Evolutionary conservation across 2,113 vertebrate genomes (phyloP), one percentile per base, ranked within the genome.

Genomic region (Poeciliopsis occidentalis): DNA sequence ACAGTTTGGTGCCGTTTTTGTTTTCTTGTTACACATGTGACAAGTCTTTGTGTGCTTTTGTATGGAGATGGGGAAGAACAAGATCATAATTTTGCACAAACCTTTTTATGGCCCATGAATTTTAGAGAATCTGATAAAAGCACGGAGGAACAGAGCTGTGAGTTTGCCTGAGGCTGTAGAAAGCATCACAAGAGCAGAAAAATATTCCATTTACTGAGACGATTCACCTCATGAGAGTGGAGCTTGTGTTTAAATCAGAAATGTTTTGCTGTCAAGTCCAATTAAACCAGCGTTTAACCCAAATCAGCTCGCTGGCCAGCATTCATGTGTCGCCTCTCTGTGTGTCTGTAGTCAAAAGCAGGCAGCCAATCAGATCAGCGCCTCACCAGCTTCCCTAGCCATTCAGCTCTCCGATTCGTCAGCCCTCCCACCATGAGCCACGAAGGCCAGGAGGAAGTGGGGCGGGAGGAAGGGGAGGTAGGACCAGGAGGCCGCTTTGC

Each of bases 341-440:
- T 89, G 73, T 91, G 82, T 85, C 84, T 87, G 30, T 89, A 92
- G 91, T 85, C 70, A 76, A 91, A 93, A 85, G 72, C 81, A 70
- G 76, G 86, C 88, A 88, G 84, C 91, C 91, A 91, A 65, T 90
- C 92, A 87, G 89, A 87, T 37, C 83, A 80, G 65, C 71, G 74
- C 85, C 85, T 91, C 82, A 69, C 78, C 91, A 91, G 91, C 90
- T 91, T 91, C 80, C 87, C 91, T 87, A 93, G 83, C 88, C 91
- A 88, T 77, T 81, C 88, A 30, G 82, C 87, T 74, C 80, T 85
- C 34, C 79, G 70, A 76, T 84, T 86, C 67, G 51, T 83, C 86
- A 73, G 87, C 72, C 78, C 78, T 81, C 80, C 82, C 67, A 37
- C 78, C 75, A 41, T 68, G 62, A 83, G 64, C 79, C 78, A 73